Conservation (phyloP, 2,113 vertebrate species). For the Ciconia maguari region DNA sequence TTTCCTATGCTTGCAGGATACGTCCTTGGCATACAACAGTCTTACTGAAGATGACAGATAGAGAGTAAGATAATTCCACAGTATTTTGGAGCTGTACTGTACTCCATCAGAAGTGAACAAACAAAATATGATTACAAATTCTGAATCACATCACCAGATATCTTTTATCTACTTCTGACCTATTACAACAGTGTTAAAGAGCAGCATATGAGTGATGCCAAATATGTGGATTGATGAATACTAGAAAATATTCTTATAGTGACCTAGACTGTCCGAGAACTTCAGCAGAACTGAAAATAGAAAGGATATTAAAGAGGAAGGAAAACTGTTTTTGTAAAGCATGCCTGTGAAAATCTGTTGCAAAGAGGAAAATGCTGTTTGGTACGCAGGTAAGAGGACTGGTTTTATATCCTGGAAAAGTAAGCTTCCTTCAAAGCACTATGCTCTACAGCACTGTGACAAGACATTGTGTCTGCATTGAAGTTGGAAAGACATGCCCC, state of each 20-base stretch:
- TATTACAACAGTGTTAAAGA: not conserved
- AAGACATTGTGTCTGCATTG: accelerated
- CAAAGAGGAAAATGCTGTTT: not conserved
- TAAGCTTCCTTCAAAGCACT: not conserved
- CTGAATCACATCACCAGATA: not conserved
- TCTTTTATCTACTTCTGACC: not conserved
- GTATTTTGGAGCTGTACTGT: not conserved
- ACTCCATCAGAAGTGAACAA: not conserved
- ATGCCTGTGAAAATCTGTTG: not conserved
- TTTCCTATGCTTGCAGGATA: not conserved
- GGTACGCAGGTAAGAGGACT: not conserved
- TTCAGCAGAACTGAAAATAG: not conserved
- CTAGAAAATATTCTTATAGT: not conserved
- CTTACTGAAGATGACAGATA: not conserved
- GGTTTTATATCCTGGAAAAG: not conserved
- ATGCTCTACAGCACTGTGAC: not conserved
- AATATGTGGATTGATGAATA: not conserved
- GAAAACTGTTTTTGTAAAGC: not conserved
- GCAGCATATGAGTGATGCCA: not conserved
- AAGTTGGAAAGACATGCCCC: not conserved
- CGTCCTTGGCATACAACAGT: not conserved
- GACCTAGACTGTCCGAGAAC: not conserved
- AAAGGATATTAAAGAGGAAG: not conserved
- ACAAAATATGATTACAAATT: not conserved
- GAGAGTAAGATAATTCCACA: not conserved